These are phyloP conservation scores for Julus scandinavius DNA, from an alignment of 2,888 invertebrate species.

Conservation along the genomic window DNA sequence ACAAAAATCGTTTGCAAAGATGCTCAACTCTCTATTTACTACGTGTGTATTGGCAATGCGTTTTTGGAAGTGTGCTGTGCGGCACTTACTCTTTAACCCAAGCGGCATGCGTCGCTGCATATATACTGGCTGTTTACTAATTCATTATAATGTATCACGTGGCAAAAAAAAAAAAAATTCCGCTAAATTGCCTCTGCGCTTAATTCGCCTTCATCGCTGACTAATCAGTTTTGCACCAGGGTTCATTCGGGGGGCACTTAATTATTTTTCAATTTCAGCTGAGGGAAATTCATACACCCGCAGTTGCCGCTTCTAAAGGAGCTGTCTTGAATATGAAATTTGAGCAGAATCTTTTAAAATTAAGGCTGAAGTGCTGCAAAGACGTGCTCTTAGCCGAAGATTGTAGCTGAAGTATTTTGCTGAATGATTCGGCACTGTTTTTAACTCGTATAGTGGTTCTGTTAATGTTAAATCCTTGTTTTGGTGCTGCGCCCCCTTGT, in stretches of 20 bases:
- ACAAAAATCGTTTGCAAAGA: neutral
- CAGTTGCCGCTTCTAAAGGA: neutral
- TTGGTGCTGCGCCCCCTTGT: too few species aligned
- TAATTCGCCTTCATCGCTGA: slow-evolving; percentile 27
- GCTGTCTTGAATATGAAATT: neutral
- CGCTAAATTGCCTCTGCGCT: neutral
- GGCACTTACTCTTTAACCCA: neutral
- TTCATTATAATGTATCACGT: slow-evolving; percentile 1
- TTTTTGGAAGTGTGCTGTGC: neutral
- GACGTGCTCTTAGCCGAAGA: neutral
- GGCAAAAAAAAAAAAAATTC: neutral
- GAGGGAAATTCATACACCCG: neutral
- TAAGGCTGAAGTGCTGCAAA: neutral
- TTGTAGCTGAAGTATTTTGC: neutral
- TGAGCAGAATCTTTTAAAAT: neutral
- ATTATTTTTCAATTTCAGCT: slow-evolving; percentile 28
- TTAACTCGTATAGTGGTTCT: neutral
- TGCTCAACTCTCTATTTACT: neutral
- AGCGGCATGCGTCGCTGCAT: neutral
- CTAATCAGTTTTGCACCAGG: slow-evolving; percentile 32
- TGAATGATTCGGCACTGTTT: neutral
- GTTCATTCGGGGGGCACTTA: slow-evolving; percentile 16
- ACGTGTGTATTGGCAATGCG: too few species aligned
- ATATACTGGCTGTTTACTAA: neutral
- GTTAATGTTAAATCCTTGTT: too few species aligned